Base-by-base conservation (phyloP, 2,888 invertebrate genomes). In the Leucania comma region DNA sequence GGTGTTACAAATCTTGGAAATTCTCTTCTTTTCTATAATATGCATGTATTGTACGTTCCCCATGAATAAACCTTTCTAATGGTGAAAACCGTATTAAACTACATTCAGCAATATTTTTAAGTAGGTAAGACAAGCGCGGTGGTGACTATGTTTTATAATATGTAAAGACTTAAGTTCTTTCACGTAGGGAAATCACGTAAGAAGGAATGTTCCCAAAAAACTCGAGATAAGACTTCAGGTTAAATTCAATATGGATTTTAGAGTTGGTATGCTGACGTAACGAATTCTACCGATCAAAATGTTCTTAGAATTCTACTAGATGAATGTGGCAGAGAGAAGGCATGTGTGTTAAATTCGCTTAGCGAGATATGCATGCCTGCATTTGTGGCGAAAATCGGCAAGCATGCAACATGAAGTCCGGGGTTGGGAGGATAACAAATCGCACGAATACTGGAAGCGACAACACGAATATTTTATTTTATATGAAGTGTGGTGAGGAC, bases 401-500 rank as follows among this genome's bases (percentile, higher is more conserved):
- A 68, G 63, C 50, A 69, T 77, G 63, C 60, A 50, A 57, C 56
- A 53, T 50, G 54, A 42, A 53, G 17, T 53, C 29, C 24, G 29
- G 59, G 61, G 29, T 51, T 38, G 42, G 58, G 53, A 68, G 53
- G 48, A 63, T 69, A 35, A 60, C 60, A 64, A 60, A 51, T 76
- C 57, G 26, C 38, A 14, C 22, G 24, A 60, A 64, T 54, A 53
- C 77, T 60, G 63, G 38, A 54, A 42, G 48, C 20, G 51, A 26
- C 24, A 75, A 60, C 50, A 50, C 35, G 46, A 71, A 75, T 75
- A 67, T 57, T 35, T 35, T 42, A 57, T 56, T 69, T 50, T 35
- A 22, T 26, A 57, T 24, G 56, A 69, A 76, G 69, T 50, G 56
- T 17, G 48, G 8, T 14, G 38, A 42, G 56, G 50, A 50, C 10